These are phyloP conservation scores for Apostichopus californicus DNA, from an alignment of 35 echinoderm and acorn worm species.

Conservation along the genomic window DNA sequence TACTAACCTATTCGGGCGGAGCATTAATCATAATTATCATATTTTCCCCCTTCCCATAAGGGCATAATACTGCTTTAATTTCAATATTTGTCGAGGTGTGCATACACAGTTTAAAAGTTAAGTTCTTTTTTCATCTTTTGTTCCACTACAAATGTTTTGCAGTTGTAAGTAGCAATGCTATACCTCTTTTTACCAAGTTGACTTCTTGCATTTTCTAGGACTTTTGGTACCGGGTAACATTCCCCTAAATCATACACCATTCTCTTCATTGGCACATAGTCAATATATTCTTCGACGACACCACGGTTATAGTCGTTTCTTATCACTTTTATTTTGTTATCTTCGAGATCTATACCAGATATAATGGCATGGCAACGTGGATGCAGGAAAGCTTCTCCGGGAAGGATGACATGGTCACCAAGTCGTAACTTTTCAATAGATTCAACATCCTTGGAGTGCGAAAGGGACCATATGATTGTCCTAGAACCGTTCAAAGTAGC, in stretches of 20 bases:
- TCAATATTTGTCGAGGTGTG: too few species aligned
- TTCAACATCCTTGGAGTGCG: neutral
- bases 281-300: neutral
- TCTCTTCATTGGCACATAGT: neutral
- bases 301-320: neutral
- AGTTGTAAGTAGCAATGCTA: conserved; percentile 11
- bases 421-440: neutral
- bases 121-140: conserved; percentile 29
- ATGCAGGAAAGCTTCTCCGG: neutral
- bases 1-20: too few species aligned
- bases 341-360: neutral
- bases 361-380: conserved; percentile 42
- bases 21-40: too few species aligned
- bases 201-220: neutral
- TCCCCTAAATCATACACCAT: neutral
- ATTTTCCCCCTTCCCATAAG: too few species aligned
- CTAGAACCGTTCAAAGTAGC: conserved; percentile 13
- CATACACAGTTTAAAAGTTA: neutral
- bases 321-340: neutral
- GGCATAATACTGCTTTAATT: too few species aligned
- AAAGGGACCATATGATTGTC: conserved; percentile 9
- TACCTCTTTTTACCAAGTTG: neutral
- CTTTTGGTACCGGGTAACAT: neutral
- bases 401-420: conserved; percentile 32
- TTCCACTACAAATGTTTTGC: conserved; percentile 26